Conservation (phyloP, 2,113 vertebrate species). For the Perognathus longimembris region DNA sequence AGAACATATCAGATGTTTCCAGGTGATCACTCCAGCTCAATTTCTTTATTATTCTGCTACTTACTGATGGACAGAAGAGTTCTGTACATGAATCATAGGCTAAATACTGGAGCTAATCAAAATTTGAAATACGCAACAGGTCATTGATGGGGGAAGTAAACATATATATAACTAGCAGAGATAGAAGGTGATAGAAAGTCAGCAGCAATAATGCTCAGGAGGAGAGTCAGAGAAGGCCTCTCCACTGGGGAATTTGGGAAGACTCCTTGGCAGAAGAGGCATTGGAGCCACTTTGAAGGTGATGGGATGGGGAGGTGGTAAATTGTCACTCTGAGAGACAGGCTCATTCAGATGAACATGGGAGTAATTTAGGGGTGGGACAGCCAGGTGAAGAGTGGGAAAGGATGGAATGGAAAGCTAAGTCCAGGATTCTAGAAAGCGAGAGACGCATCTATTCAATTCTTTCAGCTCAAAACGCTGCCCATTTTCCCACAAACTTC, state of each 20-base stretch:
- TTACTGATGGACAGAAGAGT: neutral
- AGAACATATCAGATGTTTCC: neutral
- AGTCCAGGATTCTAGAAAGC: neutral
- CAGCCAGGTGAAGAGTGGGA: neutral
- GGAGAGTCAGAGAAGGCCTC: neutral
- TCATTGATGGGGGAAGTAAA: neutral
- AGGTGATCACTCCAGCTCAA: neutral
- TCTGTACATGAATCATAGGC: neutral
- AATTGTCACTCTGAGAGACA: neutral
- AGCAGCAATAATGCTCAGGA: neutral
- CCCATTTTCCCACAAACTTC: neutral
- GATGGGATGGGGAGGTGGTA: neutral
- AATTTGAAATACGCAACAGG: neutral
- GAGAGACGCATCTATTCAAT: neutral
- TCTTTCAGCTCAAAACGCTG: neutral
- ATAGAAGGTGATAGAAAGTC: neutral
- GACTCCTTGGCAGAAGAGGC: neutral
- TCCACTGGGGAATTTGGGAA: neutral
- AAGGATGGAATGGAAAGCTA: neutral
- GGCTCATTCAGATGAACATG: neutral
- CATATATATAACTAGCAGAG: neutral
- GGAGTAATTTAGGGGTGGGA: neutral
- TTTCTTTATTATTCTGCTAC: neutral
- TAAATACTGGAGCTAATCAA: neutral
- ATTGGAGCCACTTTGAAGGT: neutral